phyloP scores from a whole-genome alignment of 2,797 vertebrate genomes.

The Enteromius trimaculatus region DNA sequence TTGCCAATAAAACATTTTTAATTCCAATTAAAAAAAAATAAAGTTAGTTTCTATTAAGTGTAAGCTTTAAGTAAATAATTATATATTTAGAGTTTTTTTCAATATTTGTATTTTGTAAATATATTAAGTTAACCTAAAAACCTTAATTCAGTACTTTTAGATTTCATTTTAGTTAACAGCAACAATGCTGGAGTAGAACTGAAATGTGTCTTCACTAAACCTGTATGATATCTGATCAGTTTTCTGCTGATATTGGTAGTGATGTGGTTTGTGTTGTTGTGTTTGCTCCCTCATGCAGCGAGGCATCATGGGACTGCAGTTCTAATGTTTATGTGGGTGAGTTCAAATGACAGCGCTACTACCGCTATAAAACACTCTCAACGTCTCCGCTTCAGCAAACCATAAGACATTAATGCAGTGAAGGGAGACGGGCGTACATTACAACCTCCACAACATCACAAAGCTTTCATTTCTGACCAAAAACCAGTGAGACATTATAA shows the following conservation, averaged over 20 bases:
- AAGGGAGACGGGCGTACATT: background rate
- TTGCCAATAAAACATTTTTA: background rate
- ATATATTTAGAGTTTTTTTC: background rate
- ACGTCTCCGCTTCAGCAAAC: background rate
- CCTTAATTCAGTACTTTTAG: background rate
- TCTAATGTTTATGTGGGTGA: slow-evolving; percentile 47
- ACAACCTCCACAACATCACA: background rate
- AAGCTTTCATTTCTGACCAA: background rate
- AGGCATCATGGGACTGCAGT: slow-evolving; percentile 4
- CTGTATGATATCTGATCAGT: background rate
- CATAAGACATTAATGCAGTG: slow-evolving; percentile 4
- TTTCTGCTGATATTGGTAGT: background rate
- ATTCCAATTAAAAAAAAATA: background rate
- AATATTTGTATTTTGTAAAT: background rate
- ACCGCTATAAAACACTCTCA: background rate
- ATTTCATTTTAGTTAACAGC: background rate
- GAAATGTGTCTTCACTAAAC: background rate
- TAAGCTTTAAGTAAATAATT: background rate
- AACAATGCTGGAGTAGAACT: background rate
- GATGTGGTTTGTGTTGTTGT: background rate
- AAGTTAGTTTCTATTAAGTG: background rate
- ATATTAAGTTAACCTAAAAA: background rate
- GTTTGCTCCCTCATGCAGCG: background rate
- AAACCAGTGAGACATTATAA: background rate
- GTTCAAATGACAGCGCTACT: slow-evolving; percentile 8